Evolutionary conservation across 2,797 vertebrate genomes (phyloP).

Genomic region (Erithacus rubecula): DNA sequence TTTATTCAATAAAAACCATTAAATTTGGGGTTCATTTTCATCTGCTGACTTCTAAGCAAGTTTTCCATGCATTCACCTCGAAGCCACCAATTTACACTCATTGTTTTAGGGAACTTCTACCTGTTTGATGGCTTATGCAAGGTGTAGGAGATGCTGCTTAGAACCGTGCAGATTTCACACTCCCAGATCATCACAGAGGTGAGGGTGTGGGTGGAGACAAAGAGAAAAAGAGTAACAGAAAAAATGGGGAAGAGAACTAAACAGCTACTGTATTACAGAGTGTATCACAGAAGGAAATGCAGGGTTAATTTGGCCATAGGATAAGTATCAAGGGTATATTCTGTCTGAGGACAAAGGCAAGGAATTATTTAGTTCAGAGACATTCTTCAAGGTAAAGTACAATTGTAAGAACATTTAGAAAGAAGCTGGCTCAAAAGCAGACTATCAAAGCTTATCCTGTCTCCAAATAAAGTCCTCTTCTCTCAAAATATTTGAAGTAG

Average conservation of each 20-base stretch:
- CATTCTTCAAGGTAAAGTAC: background rate
- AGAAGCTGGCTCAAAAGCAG: background rate
- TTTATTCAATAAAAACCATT: fast-evolving
- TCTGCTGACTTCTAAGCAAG: background rate
- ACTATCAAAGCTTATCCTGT: background rate
- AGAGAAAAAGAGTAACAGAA: background rate
- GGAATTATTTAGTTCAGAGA: background rate
- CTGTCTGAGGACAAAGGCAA: background rate
- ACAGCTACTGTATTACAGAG: background rate
- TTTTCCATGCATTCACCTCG: background rate
- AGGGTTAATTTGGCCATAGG: background rate
- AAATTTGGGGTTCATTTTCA: background rate
- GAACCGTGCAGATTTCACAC: background rate
- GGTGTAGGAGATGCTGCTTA: background rate
- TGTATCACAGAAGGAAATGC: background rate
- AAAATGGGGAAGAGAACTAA: background rate
- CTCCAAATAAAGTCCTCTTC: background rate
- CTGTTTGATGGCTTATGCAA: background rate
- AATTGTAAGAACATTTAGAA: background rate
- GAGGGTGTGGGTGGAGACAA: background rate
- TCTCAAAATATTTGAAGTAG: background rate
- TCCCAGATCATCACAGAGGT: background rate
- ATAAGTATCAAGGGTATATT: background rate
- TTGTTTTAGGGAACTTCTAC: background rate
- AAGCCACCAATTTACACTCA: background rate